Evolutionary conservation across 2,113 vertebrate genomes (phyloP).

Genomic region (Castor canadensis): DNA sequence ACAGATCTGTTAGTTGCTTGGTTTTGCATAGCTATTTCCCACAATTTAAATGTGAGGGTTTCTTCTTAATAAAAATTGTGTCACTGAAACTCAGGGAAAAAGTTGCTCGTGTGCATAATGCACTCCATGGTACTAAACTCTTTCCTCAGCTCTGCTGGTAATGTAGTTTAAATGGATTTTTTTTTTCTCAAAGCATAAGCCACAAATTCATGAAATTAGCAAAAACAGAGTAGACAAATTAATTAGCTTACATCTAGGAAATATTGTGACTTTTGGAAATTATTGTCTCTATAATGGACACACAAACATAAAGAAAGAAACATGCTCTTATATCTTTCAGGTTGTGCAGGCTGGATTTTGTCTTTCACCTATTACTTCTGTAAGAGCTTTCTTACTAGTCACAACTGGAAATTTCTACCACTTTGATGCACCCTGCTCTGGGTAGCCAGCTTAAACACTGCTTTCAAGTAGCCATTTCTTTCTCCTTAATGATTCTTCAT

Average conservation of each 20-base stretch:
- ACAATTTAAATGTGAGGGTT: not conserved
- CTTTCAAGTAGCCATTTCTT: not conserved
- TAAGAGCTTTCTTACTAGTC: not conserved
- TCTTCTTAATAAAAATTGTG: not conserved
- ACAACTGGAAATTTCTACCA: not conserved
- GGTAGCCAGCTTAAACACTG: not conserved
- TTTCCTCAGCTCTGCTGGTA: not conserved
- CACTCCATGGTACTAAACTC: not conserved
- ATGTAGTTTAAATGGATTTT: rapidly evolving
- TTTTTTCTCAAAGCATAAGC: not conserved
- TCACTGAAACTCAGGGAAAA: not conserved
- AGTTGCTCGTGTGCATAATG: not conserved
- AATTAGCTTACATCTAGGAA: not conserved
- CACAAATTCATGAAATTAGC: not conserved
- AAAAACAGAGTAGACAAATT: not conserved
- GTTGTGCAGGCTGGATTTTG: not conserved
- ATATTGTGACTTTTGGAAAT: not conserved
- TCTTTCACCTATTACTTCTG: not conserved
- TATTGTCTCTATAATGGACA: not conserved
- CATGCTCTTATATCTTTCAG: not conserved
- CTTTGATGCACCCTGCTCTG: not conserved
- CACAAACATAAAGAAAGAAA: not conserved
- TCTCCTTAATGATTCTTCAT: not conserved
- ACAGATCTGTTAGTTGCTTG: not conserved
- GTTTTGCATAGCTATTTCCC: not conserved